Evolutionary conservation across 2,888 invertebrate genomes (phyloP).

Genomic region (Dryobota labecula): DNA sequence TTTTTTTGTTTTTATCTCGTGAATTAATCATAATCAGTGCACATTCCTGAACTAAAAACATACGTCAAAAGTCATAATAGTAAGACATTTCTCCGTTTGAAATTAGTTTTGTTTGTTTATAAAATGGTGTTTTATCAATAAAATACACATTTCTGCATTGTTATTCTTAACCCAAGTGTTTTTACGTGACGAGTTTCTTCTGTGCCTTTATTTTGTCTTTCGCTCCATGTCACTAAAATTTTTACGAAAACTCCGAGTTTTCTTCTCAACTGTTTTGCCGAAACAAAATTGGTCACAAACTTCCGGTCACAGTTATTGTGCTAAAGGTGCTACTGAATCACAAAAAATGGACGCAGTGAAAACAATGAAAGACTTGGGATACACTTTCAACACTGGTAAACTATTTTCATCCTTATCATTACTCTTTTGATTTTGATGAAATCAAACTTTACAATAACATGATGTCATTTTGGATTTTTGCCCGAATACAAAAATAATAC

Average conservation of each 20-base stretch:
- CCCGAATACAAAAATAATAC: neutral
- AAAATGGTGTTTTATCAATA: slow-evolving; percentile 38
- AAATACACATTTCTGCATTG: slow-evolving; percentile 10
- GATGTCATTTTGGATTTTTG: neutral
- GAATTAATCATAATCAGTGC: neutral
- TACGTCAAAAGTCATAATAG: slow-evolving; percentile 49
- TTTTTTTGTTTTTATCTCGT: no score
- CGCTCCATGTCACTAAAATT: slow-evolving; percentile 56
- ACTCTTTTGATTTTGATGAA: slow-evolving; percentile 7
- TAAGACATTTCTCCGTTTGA: slow-evolving; percentile 20
- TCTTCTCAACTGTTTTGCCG: slow-evolving; percentile 40
- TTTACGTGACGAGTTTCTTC: neutral
- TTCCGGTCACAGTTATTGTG: slow-evolving; percentile 45
- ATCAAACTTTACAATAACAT: neutral
- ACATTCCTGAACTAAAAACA: slow-evolving; percentile 40
- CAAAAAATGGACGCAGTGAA: slow-evolving; percentile 78
- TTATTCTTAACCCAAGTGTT: slow-evolving; percentile 1
- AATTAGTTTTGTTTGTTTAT: slow-evolving; percentile 52
- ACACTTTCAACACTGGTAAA: slow-evolving; percentile 90
- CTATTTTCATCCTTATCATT: neutral
- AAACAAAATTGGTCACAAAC: slow-evolving; percentile 60
- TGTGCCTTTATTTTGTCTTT: slow-evolving; percentile 1
- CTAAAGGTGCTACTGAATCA: slow-evolving; percentile 37
- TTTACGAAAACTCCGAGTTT: slow-evolving; percentile 40
- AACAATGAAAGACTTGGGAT: slow-evolving; percentile 89